Percentiles rank a stretch among this genome's conserved stretches.
These are phyloP conservation scores for Paedocypris sp. DNA, from an alignment of 2,113 vertebrate genomes.

Conservation along the genomic window DNA sequence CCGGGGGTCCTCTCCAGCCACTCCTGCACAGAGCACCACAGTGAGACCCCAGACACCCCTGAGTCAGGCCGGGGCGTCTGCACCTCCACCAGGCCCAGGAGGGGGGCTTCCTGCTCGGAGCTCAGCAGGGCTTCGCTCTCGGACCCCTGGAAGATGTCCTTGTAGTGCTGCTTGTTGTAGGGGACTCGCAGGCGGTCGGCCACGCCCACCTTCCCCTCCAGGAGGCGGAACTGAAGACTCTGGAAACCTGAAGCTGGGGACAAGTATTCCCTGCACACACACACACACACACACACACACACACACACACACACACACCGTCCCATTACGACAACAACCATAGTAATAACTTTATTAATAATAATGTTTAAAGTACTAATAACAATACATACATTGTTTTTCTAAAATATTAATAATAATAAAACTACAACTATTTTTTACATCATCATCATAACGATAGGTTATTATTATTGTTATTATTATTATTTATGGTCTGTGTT, in stretches of 20 bases:
- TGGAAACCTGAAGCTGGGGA: constrained; percentile 89
- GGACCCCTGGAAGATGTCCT: constrained; percentile 78
- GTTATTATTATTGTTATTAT: too few relatives aligned
- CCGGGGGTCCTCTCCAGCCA: constrained; percentile 97
- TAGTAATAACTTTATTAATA: too few relatives aligned
- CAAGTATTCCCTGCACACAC: constrained; percentile 72
- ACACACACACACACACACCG: too few relatives aligned
- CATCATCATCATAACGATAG: too few relatives aligned
- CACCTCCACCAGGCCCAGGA: constrained; percentile 87
- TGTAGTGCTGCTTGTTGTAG: constrained; percentile 85
- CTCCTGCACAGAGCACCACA: constrained; percentile 54
- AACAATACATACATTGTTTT: too few relatives aligned
- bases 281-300: too few relatives aligned
- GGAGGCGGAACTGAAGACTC: constrained; percentile 86
- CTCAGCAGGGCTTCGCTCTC: constrained; percentile 70
- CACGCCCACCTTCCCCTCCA: constrained; percentile 92
- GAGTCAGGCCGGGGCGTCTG: neutral
- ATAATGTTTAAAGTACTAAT: too few relatives aligned
- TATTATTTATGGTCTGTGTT: too few relatives aligned
- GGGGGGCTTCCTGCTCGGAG: constrained; percentile 72
- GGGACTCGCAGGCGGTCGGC: constrained; percentile 80
- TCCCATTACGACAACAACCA: too few relatives aligned
- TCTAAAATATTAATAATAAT: too few relatives aligned
- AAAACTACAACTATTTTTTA: too few relatives aligned
- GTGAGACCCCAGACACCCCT: neutral